These are phyloP conservation scores for Chaetophractus vellerosus DNA, from an alignment of 2,797 vertebrate species.

Conservation along the genomic window DNA sequence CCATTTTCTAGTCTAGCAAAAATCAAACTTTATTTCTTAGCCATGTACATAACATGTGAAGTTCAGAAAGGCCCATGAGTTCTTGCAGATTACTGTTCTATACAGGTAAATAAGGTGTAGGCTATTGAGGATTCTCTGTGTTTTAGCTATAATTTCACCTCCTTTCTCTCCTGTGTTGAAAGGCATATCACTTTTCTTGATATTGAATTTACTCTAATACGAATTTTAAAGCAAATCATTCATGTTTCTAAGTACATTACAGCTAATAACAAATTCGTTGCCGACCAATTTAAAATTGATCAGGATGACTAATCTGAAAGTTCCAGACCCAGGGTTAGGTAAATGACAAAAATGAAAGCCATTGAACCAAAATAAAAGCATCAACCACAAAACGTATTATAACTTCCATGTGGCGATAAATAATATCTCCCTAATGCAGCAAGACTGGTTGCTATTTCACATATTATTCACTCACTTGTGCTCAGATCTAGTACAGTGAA, in stretches of 20 bases:
- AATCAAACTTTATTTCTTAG: conserved; percentile 33
- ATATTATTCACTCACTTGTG: background rate
- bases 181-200: background rate
- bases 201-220: background rate
- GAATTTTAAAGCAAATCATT: conserved; percentile 37
- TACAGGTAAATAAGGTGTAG: background rate
- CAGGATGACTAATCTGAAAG: background rate
- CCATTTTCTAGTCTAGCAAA: conserved; percentile 7
- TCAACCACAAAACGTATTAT: background rate
- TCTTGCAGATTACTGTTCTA: background rate
- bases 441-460: background rate
- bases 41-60: background rate
- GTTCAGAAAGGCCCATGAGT: background rate
- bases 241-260: background rate
- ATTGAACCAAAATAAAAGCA: background rate
- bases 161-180: background rate
- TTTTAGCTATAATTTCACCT: background rate
- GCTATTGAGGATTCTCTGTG: background rate
- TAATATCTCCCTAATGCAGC: background rate
- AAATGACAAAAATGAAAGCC: conserved; percentile 7
- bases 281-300: conserved; percentile 3
- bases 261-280: background rate
- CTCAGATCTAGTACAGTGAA: background rate
- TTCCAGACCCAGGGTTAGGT: background rate
- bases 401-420: background rate